Evolutionary conservation across 2,113 vertebrate genomes (phyloP).

Genomic region (Alces alces): DNA sequence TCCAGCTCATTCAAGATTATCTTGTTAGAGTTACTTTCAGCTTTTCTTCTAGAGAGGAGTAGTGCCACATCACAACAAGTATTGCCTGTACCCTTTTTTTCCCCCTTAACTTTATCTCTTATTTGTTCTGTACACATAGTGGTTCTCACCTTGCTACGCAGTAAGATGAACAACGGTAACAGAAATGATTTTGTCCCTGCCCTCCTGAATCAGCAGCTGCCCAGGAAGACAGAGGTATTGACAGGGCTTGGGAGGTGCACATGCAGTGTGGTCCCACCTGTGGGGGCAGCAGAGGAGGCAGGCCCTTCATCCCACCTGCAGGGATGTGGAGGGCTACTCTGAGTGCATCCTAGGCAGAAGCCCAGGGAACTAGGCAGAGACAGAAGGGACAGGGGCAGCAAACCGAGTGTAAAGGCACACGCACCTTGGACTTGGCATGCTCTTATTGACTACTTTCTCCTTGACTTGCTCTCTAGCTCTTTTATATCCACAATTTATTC

Average conservation of each 20-base stretch:
- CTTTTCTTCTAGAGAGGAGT: not conserved
- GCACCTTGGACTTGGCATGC: not conserved
- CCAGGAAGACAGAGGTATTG: not conserved
- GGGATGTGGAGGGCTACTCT: not conserved
- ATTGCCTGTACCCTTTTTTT: accelerated
- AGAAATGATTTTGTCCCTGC: not conserved
- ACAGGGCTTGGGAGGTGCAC: accelerated
- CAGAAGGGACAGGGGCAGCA: no score
- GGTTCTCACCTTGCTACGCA: not conserved
- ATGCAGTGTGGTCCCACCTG: accelerated
- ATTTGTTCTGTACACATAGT: accelerated
- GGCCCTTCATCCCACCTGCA: accelerated
- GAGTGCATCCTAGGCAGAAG: accelerated
- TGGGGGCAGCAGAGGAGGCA: accelerated
- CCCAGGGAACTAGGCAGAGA: not conserved
- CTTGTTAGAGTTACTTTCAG: not conserved
- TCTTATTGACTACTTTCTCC: not conserved
- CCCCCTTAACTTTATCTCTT: accelerated
- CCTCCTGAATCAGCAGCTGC: accelerated
- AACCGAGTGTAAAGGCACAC: not conserved
- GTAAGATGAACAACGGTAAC: no score
- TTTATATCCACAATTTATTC: not conserved
- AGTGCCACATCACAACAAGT: accelerated
- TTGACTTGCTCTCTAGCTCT: not conserved
- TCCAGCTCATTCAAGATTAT: not conserved